These are phyloP conservation scores for Eubasilissa regina DNA, from an alignment of 1,140 invertebrate species.

Conservation along the genomic window DNA sequence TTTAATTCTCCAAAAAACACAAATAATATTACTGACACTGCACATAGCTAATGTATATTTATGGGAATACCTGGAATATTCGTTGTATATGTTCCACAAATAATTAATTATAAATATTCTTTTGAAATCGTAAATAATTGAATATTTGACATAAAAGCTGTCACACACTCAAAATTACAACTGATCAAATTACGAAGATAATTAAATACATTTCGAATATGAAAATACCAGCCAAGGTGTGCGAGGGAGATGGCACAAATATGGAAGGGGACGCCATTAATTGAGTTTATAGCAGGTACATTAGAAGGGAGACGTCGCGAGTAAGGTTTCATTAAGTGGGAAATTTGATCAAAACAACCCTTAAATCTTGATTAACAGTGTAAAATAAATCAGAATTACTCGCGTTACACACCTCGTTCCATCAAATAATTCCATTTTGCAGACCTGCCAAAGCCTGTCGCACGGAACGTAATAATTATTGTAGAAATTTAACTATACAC, in stretches of 20 bases:
- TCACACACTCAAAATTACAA: no score
- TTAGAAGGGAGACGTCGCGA: neutral
- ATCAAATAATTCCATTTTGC: neutral
- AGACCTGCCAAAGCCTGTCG: neutral
- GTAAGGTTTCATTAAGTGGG: neutral
- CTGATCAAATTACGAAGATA: neutral
- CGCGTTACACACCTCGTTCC: neutral
- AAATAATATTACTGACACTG: neutral
- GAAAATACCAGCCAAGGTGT: neutral
- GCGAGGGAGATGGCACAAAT: neutral
- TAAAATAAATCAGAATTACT: neutral
- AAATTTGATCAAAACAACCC: neutral
- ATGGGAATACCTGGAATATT: neutral
- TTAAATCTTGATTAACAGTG: conserved; percentile 5
- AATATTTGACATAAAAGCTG: neutral
- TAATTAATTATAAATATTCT: no score
- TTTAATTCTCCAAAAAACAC: no score
- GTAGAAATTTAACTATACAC: neutral
- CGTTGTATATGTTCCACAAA: no score
- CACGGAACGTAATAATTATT: neutral
- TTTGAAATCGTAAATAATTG: no score
- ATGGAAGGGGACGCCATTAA: neutral
- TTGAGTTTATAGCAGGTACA: neutral
- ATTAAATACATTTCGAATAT: neutral
- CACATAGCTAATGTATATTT: neutral